Base-by-base conservation (phyloP, 2,888 invertebrate genomes). In the Drosophila greeni region DNA sequence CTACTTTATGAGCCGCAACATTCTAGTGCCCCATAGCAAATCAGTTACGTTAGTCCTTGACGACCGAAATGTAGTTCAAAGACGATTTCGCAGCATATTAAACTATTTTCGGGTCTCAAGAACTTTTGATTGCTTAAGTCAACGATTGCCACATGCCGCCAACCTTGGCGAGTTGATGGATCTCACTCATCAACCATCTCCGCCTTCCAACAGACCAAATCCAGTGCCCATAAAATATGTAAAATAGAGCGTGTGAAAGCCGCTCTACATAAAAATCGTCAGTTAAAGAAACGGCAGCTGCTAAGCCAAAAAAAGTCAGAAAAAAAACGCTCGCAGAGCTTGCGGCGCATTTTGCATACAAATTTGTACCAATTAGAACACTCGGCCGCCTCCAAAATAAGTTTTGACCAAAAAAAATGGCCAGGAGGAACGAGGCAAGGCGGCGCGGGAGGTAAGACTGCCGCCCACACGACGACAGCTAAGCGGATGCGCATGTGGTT, bases 231-330 rank as follows among this genome's bases (percentile, higher is more conserved):
- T 76, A 70, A 74, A 66, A 49, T 55, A 68, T 69, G 73, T 61
- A 79, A 84, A 77, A 72, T 69, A 69, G 81, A 82, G 77, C 80
- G 80, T 80, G 80, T 84, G 84, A 80, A 84, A 84, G 75, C 67
- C 58, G 72, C 70, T 57, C 62, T 51, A 72, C 56, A 69, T 59
- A 45, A 36, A 70, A 56, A 70, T 57, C 51, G 43, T 58, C 57
- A 52, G 48, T 52, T 48, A 39, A 53, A 56, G 53, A 75, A 76
- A 56, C 75, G 61, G 68, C 77, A 62, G 60, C 71, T 59, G 77
- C 51, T 60, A 45, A 24, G 18, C 54, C 54, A 23, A 20, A 40
- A 42, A 48, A 5, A 37, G 36, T 5, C 34, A 18, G 29, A 14
- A 34, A 14, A 18, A 51, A 56, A 70, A 54, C 76, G 67, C 56